These are phyloP conservation scores for Sebastes fasciatus DNA, from an alignment of 2,113 vertebrate species.

Conservation along the genomic window DNA sequence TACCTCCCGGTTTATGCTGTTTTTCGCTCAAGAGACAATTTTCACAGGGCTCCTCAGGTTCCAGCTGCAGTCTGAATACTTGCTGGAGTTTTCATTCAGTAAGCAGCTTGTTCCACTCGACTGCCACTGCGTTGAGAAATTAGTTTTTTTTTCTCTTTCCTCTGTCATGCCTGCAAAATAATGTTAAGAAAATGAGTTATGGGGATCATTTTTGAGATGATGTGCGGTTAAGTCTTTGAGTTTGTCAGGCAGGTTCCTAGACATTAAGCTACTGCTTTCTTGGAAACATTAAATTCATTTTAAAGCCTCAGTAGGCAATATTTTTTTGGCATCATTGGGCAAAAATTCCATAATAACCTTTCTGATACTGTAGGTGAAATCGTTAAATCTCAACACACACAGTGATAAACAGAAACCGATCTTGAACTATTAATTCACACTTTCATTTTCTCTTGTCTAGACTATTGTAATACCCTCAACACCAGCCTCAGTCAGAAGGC, in stretches of 20 bases:
- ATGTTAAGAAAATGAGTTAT: background rate
- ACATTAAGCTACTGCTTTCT: background rate
- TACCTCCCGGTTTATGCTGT: background rate
- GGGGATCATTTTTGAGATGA: background rate
- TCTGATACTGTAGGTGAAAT: background rate
- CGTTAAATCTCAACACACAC: background rate
- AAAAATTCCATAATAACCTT: too few species aligned
- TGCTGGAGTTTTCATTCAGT: constrained; percentile 3
- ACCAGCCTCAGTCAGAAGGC: too few species aligned
- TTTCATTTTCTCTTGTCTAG: too few species aligned
- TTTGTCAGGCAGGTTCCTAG: background rate
- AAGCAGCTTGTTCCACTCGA: constrained; percentile 35
- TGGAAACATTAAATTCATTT: background rate
- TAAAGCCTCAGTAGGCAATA: too few species aligned
- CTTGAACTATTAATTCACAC: too few species aligned
- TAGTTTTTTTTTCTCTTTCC: background rate
- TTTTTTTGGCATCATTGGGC: too few species aligned
- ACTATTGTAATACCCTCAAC: too few species aligned
- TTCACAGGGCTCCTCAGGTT: background rate
- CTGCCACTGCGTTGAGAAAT: constrained; percentile 2
- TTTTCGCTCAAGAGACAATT: constrained; percentile 30
- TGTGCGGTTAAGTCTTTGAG: too few species aligned
- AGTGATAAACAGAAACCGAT: too few species aligned
- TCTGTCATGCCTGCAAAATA: background rate
- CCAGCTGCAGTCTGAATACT: constrained; percentile 18